These are phyloP conservation scores for Antennarius maculatus DNA, from an alignment of 2,797 vertebrate genomes.

Conservation along the genomic window DNA sequence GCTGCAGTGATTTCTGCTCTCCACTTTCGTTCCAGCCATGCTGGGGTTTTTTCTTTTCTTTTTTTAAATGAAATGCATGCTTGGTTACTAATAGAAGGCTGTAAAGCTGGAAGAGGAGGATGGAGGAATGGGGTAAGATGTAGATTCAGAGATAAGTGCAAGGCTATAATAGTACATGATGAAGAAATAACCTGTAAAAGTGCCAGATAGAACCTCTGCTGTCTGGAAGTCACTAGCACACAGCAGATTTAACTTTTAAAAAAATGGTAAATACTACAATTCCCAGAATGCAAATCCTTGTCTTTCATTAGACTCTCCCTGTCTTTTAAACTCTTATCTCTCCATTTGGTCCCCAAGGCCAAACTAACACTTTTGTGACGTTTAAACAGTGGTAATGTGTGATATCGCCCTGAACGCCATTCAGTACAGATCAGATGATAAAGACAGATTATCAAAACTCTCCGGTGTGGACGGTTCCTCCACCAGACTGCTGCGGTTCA, in stretches of 20 bases:
- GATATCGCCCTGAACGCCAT: too few species aligned
- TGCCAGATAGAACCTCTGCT: not conserved
- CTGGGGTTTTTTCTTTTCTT: not conserved
- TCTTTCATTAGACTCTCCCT: not conserved
- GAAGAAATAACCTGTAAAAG: constrained; percentile 8
- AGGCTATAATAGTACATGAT: constrained; percentile 9
- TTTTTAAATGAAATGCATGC: constrained; percentile 26
- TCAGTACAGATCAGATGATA: too few species aligned
- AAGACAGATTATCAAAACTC: too few species aligned
- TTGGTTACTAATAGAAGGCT: constrained; percentile 27
- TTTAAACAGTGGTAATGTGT: not conserved
- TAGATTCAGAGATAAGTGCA: constrained; percentile 11
- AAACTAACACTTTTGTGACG: not conserved
- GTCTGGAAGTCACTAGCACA: not conserved
- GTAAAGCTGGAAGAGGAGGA: constrained; percentile 9
- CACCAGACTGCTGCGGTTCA: constrained; percentile 4
- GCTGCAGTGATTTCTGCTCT: constrained; percentile 32
- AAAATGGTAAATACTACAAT: not conserved
- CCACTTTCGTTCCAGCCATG: constrained; percentile 7
- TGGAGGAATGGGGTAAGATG: constrained; percentile 31
- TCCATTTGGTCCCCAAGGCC: not conserved
- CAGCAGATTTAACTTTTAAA: not conserved
- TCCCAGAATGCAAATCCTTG: not conserved
- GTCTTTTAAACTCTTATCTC: not conserved
- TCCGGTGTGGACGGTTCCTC: constrained; percentile 3